Conservation (phyloP, 2,113 vertebrate genomes). For the Labeo catla region DNA sequence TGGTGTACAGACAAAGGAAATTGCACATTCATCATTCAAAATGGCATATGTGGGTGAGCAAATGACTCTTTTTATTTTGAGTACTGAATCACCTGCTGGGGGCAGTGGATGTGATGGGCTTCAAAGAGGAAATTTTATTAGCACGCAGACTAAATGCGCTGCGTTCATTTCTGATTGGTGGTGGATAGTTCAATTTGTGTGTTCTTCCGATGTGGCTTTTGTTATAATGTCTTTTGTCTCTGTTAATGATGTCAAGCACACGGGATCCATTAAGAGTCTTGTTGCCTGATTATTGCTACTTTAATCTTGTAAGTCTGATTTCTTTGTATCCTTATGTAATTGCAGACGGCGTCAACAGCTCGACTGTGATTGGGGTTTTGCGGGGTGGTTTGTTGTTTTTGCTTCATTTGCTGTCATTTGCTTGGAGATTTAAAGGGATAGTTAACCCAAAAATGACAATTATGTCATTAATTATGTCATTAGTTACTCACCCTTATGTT, state of each 20-base stretch:
- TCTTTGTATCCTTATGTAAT: background rate
- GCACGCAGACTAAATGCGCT: background rate
- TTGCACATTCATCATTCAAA: constrained; percentile 78
- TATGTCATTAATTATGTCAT: no score
- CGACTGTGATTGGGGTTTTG: background rate
- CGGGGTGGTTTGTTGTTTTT: background rate
- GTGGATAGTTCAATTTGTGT: background rate
- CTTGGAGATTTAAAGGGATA: no score
- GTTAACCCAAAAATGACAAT: no score
- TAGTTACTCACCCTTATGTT: no score
- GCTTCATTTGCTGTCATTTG: background rate
- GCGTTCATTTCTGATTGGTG: background rate
- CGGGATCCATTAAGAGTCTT: background rate
- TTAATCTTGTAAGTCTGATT: background rate
- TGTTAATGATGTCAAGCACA: constrained; percentile 9
- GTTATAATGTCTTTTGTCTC: background rate
- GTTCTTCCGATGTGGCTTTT: background rate
- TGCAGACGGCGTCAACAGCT: background rate
- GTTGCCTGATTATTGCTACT: background rate
- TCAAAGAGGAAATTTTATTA: background rate
- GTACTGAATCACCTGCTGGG: constrained; percentile 18
- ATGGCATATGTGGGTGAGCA: constrained; percentile 63
- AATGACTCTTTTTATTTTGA: constrained; percentile 68
- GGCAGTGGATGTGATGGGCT: constrained; percentile 18
- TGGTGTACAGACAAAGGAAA: constrained; percentile 73